Conservation (phyloP, 1,140 invertebrate species). For the Chlorops oryzae region DNA sequence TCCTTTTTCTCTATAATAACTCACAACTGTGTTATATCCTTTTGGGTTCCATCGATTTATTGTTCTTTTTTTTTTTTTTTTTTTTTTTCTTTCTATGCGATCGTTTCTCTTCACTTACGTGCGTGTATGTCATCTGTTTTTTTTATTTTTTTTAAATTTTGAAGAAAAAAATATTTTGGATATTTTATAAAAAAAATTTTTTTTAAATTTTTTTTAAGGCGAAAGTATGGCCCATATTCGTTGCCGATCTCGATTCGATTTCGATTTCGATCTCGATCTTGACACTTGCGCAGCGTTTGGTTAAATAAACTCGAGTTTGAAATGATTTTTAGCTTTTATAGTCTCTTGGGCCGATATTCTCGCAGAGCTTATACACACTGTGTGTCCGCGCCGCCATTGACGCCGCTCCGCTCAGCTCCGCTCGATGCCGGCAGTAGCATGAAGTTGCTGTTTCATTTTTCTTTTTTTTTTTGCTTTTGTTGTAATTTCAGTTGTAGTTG, state of each 20-base stretch:
- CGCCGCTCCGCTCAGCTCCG: not conserved
- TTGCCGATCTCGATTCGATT: not conserved
- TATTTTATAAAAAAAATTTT: no score
- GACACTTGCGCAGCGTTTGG: slow-evolving; percentile 42
- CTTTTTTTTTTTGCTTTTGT: slow-evolving; percentile 9
- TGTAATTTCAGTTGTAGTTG: not conserved
- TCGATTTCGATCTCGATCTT: slow-evolving; percentile 32
- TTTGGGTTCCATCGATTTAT: no score
- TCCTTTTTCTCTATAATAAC: no score
- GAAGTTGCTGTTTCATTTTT: not conserved
- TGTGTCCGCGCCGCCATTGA: not conserved
- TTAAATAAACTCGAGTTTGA: slow-evolving; percentile 47
- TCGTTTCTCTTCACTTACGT: no score
- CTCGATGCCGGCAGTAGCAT: not conserved
- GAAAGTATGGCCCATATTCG: not conserved
- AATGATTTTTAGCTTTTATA: slow-evolving; percentile 47
- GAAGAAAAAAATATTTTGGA: no score
- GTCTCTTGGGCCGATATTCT: slow-evolving; percentile 22
- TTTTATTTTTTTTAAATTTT: no score
- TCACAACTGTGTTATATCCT: no score
- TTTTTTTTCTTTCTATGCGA: no score
- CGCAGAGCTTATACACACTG: not conserved
- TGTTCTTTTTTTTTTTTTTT: no score
- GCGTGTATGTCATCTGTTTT: no score
- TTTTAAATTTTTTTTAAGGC: no score